phyloP scores from a whole-genome alignment of 2,797 vertebrate genomes.

The Poeciliopsis infans region DNA sequence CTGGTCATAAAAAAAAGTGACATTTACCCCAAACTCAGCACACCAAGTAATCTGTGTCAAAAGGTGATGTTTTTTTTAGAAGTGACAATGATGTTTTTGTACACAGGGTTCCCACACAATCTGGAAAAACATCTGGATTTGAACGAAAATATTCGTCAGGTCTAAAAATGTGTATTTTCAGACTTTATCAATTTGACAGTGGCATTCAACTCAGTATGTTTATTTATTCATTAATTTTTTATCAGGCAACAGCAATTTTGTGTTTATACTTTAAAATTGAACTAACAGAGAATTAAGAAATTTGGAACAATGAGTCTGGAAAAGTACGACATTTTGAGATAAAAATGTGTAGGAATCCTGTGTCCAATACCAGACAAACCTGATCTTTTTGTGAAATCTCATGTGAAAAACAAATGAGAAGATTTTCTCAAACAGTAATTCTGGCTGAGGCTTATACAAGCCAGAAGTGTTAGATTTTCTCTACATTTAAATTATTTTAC shows the following conservation, averaged over 20 bases:
- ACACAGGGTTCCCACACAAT: not conserved
- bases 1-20: not conserved
- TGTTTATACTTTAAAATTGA: not conserved
- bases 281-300: not conserved
- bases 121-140: not conserved
- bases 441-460: conserved; percentile 9
- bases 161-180: not conserved
- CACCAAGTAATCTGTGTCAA: not conserved
- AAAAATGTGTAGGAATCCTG: not conserved
- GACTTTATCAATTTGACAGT: not conserved
- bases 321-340: not conserved
- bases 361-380: not conserved
- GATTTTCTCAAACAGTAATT: conserved; percentile 3
- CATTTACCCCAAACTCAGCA: not conserved
- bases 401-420: not conserved
- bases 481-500: conserved; percentile 49
- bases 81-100: not conserved
- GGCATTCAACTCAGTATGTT: not conserved
- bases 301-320: not conserved
- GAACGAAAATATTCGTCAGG: not conserved
- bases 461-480: conserved; percentile 10
- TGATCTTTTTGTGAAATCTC: not conserved
- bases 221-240: not conserved
- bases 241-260: not conserved
- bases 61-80: not conserved